Base-by-base conservation (phyloP, 1,140 invertebrate species). In the Musca vetustissima region DNA sequence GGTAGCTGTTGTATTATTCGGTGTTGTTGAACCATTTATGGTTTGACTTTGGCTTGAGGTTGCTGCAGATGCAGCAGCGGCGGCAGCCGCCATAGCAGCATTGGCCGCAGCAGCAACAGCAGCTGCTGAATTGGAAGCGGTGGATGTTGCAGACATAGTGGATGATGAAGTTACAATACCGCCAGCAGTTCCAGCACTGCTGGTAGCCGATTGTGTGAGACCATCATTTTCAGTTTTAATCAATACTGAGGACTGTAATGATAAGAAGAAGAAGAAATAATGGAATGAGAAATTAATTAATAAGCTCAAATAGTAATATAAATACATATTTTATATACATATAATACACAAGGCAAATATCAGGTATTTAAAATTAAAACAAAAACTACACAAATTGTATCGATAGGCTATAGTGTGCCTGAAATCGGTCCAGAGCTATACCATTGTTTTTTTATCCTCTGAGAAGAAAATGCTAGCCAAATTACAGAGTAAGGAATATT, bases 181-280 rank as follows among this genome's bases (percentile, higher is more conserved):
- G 68, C 79, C 70, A 76, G 77, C 48, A 79, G 78, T 57, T 76
- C 83, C 57, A 76, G 79, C 36, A 22, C 36, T 70, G 43, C 50
- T 72, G 47, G 32, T 19, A 53, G 36, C 69, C 21, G 57, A 28
- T 28, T 72, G 71, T 65, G 64, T 66, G 50, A 11, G 36, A 43
- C 36, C 61, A 48, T 73, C 73, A 64, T 71, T 17, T 50, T 79
- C 75, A 67, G n/a, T 68, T 61, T 72, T 69, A 43, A 80, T 75
- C 79, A 81, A 81, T 81, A 81, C 79, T 81, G 79, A 81, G 70
- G 79, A 80, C 79, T 81, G 73, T 43, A 64, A 65, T 36, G 22
- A 53, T 28, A 66, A 7, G 66, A 70, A 64, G 70, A 11, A 66
- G n/a, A 47, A 28, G n/a, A 21, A 61, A 67, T 3, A 28, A 8